These are phyloP conservation scores for human (Homo sapiens) DNA, from an alignment of 2,113 vertebrate species.

Conservation along the genomic window DNA sequence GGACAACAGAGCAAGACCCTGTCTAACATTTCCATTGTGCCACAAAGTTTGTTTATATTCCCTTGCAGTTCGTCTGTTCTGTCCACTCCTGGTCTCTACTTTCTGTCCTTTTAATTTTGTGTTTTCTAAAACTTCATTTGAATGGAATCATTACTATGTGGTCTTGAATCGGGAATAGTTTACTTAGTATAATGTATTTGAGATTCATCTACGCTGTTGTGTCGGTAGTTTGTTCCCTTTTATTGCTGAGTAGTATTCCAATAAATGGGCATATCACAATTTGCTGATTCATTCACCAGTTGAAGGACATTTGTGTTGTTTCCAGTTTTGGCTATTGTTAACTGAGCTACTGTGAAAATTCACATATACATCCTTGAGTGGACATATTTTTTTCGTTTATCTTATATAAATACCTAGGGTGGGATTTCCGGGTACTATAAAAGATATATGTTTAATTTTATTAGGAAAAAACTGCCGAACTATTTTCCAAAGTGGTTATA, in stretches of 20 bases:
- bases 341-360: not conserved
- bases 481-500: not conserved
- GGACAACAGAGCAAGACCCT: too few species aligned
- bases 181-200: not conserved
- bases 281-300: not conserved
- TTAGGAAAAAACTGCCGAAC: not conserved
- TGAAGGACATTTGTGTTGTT: not conserved
- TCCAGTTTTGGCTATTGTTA: conserved; percentile 13
- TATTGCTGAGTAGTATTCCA: not conserved
- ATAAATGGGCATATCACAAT: not conserved
- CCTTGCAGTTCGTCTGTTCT: not conserved
- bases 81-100: not conserved
- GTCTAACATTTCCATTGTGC: not conserved
- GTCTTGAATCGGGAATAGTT: not conserved
- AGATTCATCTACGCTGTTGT: not conserved
- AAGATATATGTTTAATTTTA: not conserved
- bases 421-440: not conserved
- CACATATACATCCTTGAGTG: not conserved
- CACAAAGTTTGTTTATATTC: not conserved
- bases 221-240: not conserved
- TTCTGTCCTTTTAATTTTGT: not conserved
- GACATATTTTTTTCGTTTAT: not conserved
- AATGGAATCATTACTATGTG: not conserved
- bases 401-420: not conserved
- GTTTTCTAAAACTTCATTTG: not conserved